phyloP scores from a whole-genome alignment of 2,888 invertebrate genomes.

The Melanotus villosus region DNA sequence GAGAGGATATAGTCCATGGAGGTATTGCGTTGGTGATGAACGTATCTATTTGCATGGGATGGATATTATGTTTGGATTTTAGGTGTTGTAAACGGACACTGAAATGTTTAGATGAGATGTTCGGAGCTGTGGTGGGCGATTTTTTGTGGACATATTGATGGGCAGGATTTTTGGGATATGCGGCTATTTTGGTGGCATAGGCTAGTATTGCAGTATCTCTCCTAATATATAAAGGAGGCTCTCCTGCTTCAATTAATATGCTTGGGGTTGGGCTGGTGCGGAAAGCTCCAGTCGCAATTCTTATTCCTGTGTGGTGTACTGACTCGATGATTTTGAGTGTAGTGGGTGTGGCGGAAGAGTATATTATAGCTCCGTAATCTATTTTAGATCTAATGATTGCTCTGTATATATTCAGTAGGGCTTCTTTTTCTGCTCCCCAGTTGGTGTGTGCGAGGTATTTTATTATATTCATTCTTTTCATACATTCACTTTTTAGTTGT shows the following conservation, averaged over 20 bases:
- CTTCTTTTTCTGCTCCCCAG: no score
- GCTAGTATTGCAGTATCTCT: neutral
- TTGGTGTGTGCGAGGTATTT: neutral
- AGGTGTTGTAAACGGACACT: no score
- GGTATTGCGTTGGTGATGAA: neutral
- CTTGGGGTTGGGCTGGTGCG: neutral
- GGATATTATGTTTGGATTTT: neutral
- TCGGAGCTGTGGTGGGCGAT: no score
- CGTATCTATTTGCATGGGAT: neutral
- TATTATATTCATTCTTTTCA: neutral
- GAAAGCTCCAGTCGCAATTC: neutral
- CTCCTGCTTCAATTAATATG: neutral
- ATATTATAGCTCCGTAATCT: neutral
- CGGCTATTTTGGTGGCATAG: neutral
- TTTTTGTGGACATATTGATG: no score
- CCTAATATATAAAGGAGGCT: neutral
- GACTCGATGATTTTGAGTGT: neutral
- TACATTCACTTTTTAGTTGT: neutral
- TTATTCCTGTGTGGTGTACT: neutral
- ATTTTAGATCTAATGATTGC: neutral
- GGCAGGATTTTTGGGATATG: no score
- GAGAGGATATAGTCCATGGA: neutral
- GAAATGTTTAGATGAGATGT: no score
- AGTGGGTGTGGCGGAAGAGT: neutral
- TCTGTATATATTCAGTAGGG: neutral